These are phyloP conservation scores for Lasioglossum villosulum DNA, from an alignment of 2,888 invertebrate species.

Conservation along the genomic window DNA sequence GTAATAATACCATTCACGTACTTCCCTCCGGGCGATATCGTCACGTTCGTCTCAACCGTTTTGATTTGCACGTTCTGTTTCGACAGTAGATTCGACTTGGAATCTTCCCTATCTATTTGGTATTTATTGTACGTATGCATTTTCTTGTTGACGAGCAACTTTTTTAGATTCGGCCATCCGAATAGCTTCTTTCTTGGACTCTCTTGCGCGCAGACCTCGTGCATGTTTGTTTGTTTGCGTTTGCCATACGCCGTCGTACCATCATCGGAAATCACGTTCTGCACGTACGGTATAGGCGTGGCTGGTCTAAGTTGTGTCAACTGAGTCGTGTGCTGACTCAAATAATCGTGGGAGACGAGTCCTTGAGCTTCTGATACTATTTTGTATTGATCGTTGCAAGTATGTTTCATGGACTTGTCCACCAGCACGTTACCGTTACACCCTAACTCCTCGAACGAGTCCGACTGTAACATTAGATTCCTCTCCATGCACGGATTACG, in stretches of 20 bases:
- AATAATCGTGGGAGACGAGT: slow-evolving; percentile 85
- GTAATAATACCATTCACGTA: slow-evolving; percentile 81
- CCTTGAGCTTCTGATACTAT: slow-evolving; percentile 84
- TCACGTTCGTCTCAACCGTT: slow-evolving; percentile 83
- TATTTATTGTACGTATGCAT: slow-evolving; percentile 78
- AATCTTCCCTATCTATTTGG: slow-evolving; percentile 80
- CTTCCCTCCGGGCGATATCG: slow-evolving; percentile 82
- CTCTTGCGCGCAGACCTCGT: slow-evolving; percentile 80
- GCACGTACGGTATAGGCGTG: slow-evolving; percentile 90
- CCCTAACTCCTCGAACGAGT: slow-evolving; percentile 86
- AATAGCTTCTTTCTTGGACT: slow-evolving; percentile 78
- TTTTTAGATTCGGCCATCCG: slow-evolving; percentile 86
- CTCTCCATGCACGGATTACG: slow-evolving; percentile 93
- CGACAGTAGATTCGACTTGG: slow-evolving; percentile 79
- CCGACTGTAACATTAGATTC: slow-evolving; percentile 88
- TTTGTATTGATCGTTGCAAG: slow-evolving; percentile 75
- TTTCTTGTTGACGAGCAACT: slow-evolving; percentile 82
- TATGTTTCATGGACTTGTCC: slow-evolving; percentile 88
- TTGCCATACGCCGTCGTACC: slow-evolving; percentile 75
- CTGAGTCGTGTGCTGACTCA: slow-evolving; percentile 81
- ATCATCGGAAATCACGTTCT: slow-evolving; percentile 88
- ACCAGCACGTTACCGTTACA: slow-evolving; percentile 85
- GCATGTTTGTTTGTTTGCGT: slow-evolving; percentile 85
- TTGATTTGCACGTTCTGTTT: slow-evolving; percentile 75
- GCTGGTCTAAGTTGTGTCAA: slow-evolving; percentile 84